Percentiles rank a stretch among this genome's conserved stretches.
phyloP scores from a whole-genome alignment of 2,797 vertebrate genomes.

The Falco cherrug region DNA sequence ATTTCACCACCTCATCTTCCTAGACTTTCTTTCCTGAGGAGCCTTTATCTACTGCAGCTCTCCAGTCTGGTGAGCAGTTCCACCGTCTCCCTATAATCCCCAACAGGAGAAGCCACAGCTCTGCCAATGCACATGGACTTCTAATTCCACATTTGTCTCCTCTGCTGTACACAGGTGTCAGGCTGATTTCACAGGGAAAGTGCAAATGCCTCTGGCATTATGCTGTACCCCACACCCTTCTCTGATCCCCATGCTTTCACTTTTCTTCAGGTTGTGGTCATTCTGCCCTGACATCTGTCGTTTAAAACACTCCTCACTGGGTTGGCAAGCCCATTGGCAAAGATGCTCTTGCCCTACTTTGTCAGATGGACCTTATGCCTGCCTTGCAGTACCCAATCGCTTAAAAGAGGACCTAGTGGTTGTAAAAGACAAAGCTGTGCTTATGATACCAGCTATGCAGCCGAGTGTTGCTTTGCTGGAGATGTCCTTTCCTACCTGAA shows the following conservation, averaged over 20 bases:
- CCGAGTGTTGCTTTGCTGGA: background rate
- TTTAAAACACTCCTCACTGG: background rate
- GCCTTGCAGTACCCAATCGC: background rate
- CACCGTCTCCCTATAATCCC: background rate
- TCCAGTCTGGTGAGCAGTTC: background rate
- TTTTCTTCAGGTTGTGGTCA: background rate
- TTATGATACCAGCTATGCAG: background rate
- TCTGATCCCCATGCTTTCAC: background rate
- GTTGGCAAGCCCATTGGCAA: background rate
- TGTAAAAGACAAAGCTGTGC: background rate
- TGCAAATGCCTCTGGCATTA: background rate
- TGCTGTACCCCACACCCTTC: background rate
- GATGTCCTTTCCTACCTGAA: background rate
- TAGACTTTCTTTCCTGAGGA: background rate
- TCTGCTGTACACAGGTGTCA: background rate
- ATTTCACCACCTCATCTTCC: background rate
- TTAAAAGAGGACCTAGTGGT: background rate
- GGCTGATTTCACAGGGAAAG: background rate
- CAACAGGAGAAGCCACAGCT: background rate
- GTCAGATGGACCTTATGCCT: background rate
- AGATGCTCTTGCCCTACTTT: background rate
- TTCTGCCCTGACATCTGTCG: background rate
- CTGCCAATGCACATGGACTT: accelerated
- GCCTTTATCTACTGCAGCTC: background rate
- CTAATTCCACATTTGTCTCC: background rate